Percentiles rank a stretch among this genome's conserved stretches.
phyloP scores from a whole-genome alignment of 2,113 vertebrate species.

The Phrynosoma blainvillii region DNA sequence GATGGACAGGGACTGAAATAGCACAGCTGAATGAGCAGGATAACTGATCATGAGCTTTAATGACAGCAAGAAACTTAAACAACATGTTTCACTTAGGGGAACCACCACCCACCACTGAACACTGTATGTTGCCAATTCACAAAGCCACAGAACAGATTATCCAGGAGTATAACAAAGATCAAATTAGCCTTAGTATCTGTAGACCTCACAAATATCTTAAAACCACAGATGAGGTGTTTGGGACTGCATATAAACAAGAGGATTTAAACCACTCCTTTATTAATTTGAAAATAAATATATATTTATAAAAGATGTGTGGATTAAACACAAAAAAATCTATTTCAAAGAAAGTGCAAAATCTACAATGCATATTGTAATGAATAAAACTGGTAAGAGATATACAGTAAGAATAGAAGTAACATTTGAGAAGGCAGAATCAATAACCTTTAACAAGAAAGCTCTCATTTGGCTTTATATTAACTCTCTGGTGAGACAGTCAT shows the following conservation, averaged over 20 bases:
- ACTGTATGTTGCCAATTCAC: conserved; percentile 52
- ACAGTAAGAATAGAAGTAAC: conserved; percentile 27
- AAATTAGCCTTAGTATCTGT: conserved; percentile 71
- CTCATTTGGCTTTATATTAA: neutral
- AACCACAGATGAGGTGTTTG: conserved; percentile 60
- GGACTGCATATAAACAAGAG: conserved; percentile 50
- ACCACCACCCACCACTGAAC: conserved; percentile 36
- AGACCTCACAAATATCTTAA: conserved; percentile 57
- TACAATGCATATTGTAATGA: conserved; percentile 31
- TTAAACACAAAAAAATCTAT: conserved; percentile 60
- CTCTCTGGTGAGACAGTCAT: neutral
- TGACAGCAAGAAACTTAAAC: conserved; percentile 57
- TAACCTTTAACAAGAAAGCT: conserved; percentile 12
- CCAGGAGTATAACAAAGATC: conserved; percentile 59
- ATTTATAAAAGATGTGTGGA: conserved; percentile 55
- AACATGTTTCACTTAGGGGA: conserved; percentile 47
- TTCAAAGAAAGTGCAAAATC: conserved; percentile 42
- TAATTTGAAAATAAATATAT: conserved; percentile 67
- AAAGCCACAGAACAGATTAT: conserved; percentile 71
- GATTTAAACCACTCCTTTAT: conserved; percentile 49
- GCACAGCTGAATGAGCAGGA: conserved; percentile 62
- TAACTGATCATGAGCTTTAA: conserved; percentile 68
- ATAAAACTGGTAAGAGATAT: conserved; percentile 44
- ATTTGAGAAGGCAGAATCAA: conserved; percentile 9
- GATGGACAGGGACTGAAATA: conserved; percentile 51